Evolutionary conservation across 2,113 vertebrate genomes (phyloP), one percentile per base, ranked within the genome.

Genomic region (Sceloporus undulatus): DNA sequence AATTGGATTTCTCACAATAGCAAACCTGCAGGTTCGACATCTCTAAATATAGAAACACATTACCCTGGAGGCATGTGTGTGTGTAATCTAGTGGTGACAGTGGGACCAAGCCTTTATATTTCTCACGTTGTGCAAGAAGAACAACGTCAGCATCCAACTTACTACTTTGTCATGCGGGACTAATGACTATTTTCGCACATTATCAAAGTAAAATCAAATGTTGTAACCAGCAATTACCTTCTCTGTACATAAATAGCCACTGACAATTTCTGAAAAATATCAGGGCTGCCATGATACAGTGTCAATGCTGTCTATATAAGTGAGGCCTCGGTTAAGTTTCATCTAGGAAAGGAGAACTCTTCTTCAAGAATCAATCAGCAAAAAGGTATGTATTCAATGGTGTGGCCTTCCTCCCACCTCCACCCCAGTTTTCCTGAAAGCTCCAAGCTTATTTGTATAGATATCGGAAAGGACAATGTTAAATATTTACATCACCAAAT

Each of bases 11-110:
- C 19, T n/a, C 42, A 16, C 59, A 23, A 27, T 38, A 68, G 59
- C 9, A 66, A 9, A 66, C 42, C 19, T 40, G n/a, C 23, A n/a
- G n/a, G 42, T 66, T 52, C 18, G 38, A 38, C 42, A 0, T 40
- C 80, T 88, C 29, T 77, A 77, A 83, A 88, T 83, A 83, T 77
- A 88, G 87, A 66, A 83, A 38, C 73, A 27, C 14, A 65, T 68
- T 29, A 27, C n/a, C 14, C 59, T 27, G 21, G 87, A 14, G 18
- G 59, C 59, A 62, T 62, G 10, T 59, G 56, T 77, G 27, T 65
- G 62, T 86, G 40, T 38, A 34, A 87, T 75, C 40, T 27, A 42
- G 9, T 62, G 4, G 38, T 80, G 70, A 56, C 40, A 66, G 56
- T 66, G 9, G 48, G 34, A 56, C 71, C 23, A 76, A 70, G 38